Conservation (phyloP, 1,140 invertebrate genomes). For the Cydia amplana region DNA sequence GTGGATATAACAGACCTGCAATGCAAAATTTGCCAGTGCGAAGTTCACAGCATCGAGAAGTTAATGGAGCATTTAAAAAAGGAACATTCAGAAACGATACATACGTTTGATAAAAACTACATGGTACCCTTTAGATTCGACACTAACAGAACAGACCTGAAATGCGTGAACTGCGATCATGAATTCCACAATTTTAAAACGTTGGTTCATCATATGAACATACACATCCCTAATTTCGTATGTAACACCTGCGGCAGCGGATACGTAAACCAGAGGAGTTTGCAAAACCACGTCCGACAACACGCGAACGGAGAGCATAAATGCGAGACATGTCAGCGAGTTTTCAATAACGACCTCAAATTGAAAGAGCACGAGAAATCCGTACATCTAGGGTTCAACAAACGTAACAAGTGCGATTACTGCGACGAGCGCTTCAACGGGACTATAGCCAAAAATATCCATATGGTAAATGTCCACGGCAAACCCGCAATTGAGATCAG, state of each 20-base stretch:
- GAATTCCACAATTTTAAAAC: conserved; percentile 21
- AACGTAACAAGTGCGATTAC: conserved; percentile 41
- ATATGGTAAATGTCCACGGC: conserved; percentile 53
- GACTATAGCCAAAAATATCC: conserved; percentile 37
- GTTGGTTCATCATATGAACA: conserved; percentile 35
- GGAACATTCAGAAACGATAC: conserved; percentile 6
- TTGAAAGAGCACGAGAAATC: conserved; percentile 39
- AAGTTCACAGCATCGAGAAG: background rate
- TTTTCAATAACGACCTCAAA: conserved; percentile 37
- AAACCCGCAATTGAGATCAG: conserved; percentile 50
- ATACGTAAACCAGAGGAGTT: conserved; percentile 25
- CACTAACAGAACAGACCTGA: background rate
- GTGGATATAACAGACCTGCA: conserved; percentile 38
- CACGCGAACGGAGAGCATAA: conserved; percentile 14
- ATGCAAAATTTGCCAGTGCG: conserved; percentile 36
- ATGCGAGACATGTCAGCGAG: conserved; percentile 42
- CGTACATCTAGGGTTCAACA: conserved; percentile 34
- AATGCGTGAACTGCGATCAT: conserved; percentile 8
- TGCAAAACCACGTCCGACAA: conserved; percentile 35
- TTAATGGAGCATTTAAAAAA: background rate
- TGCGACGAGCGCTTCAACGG: conserved; percentile 41
- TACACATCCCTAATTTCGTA: conserved; percentile 39
- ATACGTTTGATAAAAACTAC: background rate
- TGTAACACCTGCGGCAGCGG: conserved; percentile 39
- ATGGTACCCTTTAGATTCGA: conserved; percentile 22